Base-by-base conservation (phyloP, 2,113 vertebrate species). In the Scopus umbretta region DNA sequence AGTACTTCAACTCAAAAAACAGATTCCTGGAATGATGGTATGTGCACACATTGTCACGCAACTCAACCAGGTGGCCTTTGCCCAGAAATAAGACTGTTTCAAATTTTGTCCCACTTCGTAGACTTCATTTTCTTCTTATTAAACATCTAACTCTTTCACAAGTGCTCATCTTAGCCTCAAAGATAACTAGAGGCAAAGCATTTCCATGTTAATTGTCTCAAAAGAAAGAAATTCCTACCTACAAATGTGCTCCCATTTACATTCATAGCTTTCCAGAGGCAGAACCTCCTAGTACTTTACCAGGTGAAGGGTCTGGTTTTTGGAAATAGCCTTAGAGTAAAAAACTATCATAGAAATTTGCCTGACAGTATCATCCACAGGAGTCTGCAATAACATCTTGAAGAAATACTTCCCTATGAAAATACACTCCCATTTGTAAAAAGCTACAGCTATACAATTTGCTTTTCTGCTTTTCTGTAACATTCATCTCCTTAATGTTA, bases 31-130 rank as follows among this genome's bases (percentile, higher is more conserved):
- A 68, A n/a, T 38, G 16, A 55, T 36, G 34, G 14, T 14, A 8
- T 0, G 1, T 59, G 11, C 10, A 56, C 16, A 15, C 7, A 4
- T 10, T 32, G 20, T 70, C 43, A 22, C 6, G 0, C 23, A 53
- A 45, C 13, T 14, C 49, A 76, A 49, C 42, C 4, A 53, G 6
- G 7, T 29, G 17, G 29, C 3, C 22, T 85, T 63, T 80, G 11
- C 25, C 50, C 30, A 85, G 65, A 82, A 87, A 43, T 74, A 43
- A 43, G 36, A 30, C 27, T 3, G 0, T 25, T 76, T 49, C 8
- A 59, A 45, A 12, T 80, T 73, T 84, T 79, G 22, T 42, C 53
- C 22, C 32, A 40, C 19, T 13, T 73, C 43, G 73, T 56, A 66
- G 74, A 40, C 16, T 59, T 49, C 29, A 29, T 22, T 1, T 75